Evolutionary conservation across 2,888 invertebrate genomes (phyloP).

Genomic region (Trachelus troglodyta): DNA sequence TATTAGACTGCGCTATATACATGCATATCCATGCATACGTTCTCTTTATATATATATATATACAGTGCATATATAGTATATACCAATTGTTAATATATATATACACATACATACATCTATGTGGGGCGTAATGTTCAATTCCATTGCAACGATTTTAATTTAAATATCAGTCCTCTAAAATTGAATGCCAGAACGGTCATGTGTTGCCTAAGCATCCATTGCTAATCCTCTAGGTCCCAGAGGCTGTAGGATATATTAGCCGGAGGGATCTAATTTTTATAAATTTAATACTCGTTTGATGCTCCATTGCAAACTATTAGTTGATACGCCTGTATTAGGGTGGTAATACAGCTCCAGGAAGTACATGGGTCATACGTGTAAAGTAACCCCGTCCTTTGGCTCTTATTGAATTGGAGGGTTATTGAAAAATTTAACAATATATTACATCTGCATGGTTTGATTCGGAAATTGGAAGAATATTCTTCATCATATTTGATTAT

Average conservation of each 20-base stretch:
- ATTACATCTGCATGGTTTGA: neutral
- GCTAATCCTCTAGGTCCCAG: neutral
- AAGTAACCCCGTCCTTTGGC: neutral
- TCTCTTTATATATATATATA: neutral
- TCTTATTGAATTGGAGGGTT: neutral
- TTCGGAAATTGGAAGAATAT: neutral
- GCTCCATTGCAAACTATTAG: neutral
- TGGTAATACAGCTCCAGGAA: neutral
- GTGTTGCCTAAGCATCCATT: neutral
- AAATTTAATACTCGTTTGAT: neutral
- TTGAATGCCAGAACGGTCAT: neutral
- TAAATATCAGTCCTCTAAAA: neutral
- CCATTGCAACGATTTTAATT: neutral
- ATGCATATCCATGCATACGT: neutral
- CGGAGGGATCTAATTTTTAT: neutral
- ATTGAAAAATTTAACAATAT: neutral
- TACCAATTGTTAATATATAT: too few species aligned
- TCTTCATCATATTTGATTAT: neutral
- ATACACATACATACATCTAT: neutral
- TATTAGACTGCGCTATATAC: neutral
- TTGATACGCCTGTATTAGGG: neutral
- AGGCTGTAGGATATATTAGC: neutral
- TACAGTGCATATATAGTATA: too few species aligned
- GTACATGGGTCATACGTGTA: neutral
- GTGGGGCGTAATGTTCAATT: neutral